Base-by-base conservation (phyloP, 2,888 invertebrate species). In the Scrobipalpa atriplicella region DNA sequence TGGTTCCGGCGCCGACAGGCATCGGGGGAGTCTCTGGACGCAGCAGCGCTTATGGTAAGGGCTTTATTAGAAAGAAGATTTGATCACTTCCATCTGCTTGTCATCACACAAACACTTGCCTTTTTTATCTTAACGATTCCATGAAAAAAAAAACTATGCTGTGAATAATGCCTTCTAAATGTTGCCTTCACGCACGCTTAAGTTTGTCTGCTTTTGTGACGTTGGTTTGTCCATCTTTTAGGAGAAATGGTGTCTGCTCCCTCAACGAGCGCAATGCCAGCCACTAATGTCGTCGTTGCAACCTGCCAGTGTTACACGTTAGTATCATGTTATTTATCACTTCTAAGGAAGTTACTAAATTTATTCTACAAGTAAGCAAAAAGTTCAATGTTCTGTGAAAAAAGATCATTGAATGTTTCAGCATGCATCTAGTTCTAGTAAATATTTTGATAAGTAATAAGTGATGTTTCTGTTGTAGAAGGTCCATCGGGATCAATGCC, bases 11-110 rank as follows among this genome's bases (percentile, higher is more conserved):
- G 97, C 97, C 36, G 98, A 98, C 81, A 98, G 98, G 98, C 80
- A 97, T 98, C 76, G 97, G 97, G 21, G 97, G 98, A n/a, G 97
- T 97, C 10, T 98, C 98, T n/a, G 98, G 98, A 7, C 94, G 98
- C 52, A 98, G 98, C 90, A 98, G 98, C 75, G 97, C 97, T 1
- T 98, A 98, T 82, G 98, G 98, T 76, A 71, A 79, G 56, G 68
- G 5, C 29, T 29, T 3, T 29, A 29, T 29, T 29, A 29, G 29
- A 29, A 3, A 29, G 5, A 29, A 29, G 2, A 29, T 29, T 29
- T 29, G 2, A 29, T 29, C 29, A 29, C 29, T 29, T 29, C 5
- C 29, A 29, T 29, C 29, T 2, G 5, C 29, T 29, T 29, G 5
- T 29, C 2, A 29, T 29, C 29, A 29, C 29, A 3, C 29, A 29